Conservation (phyloP, 37 sponge, comb jelly and placozoan genomes). For the Petrosia ficiformis region DNA sequence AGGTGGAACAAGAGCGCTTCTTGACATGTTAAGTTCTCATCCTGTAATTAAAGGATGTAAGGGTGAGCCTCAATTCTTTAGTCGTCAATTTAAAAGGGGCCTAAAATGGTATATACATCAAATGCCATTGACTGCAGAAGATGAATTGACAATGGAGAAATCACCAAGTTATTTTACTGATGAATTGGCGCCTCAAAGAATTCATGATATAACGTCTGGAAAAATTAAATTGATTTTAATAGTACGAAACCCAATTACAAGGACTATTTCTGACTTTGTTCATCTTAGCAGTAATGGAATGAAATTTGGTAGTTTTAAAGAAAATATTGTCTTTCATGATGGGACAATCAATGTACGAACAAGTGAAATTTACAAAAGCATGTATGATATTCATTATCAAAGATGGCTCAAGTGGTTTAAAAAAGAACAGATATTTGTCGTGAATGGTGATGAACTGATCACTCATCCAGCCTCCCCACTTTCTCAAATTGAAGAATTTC, state of each 20-base stretch:
- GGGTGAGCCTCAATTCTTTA: slow-evolving; percentile 81
- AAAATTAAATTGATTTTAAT: too few species aligned
- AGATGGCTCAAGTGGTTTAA: too few species aligned
- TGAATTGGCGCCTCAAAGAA: slow-evolving; percentile 39
- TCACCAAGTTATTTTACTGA: slow-evolving; percentile 82
- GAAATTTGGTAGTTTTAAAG: too few species aligned
- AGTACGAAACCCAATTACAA: too few species aligned
- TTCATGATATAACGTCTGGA: slow-evolving; percentile 80
- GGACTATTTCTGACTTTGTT: slow-evolving; percentile 72
- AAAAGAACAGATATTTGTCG: slow-evolving; percentile 62
- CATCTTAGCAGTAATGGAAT: slow-evolving; percentile 53
- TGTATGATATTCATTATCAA: too few species aligned
- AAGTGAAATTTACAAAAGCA: too few species aligned
- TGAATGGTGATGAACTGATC: slow-evolving; percentile 68
- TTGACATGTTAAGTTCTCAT: too few species aligned
- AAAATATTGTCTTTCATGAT: too few species aligned
- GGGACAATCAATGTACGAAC: too few species aligned
- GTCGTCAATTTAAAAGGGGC: slow-evolving; percentile 60
- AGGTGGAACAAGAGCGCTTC: slow-evolving; percentile 85
- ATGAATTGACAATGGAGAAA: slow-evolving; percentile 77
- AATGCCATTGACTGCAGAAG: slow-evolving; percentile 44
- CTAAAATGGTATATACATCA: slow-evolving; percentile 63
- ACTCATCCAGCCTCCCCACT: slow-evolving; percentile 57
- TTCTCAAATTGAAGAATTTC: slow-evolving; percentile 38
- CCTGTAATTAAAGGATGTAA: slow-evolving; percentile 49